phyloP scores from a whole-genome alignment of 92 coral and sea anemone species.

The Zoanthus sansibaricus region DNA sequence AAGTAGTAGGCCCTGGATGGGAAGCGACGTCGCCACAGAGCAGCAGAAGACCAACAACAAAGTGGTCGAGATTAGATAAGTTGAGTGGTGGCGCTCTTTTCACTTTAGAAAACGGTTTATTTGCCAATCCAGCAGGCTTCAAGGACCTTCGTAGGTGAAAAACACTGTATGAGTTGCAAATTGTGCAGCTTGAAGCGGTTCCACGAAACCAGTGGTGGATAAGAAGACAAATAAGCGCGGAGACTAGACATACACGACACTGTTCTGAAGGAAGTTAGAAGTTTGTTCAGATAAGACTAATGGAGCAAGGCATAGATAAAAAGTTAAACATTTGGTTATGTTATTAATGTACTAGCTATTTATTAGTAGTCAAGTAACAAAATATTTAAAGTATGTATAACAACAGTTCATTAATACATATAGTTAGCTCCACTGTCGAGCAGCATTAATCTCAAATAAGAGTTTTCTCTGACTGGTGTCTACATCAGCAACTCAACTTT shows the following conservation, averaged over 20 bases:
- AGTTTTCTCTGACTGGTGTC: too few relatives aligned
- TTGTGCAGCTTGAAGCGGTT: slow-evolving; percentile 13
- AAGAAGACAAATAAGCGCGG: slow-evolving; percentile 11
- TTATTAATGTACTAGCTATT: too few relatives aligned
- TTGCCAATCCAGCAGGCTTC: slow-evolving; percentile 16
- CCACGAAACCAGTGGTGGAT: slow-evolving; percentile 13
- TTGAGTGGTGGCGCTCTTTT: slow-evolving; percentile 15
- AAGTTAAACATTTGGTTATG: too few relatives aligned
- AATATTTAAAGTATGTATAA: too few relatives aligned
- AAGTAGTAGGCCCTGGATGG: slow-evolving; percentile 18
- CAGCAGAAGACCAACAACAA: slow-evolving; percentile 14
- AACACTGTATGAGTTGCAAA: background rate
- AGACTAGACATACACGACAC: slow-evolving; percentile 3
- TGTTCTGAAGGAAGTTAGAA: too few relatives aligned
- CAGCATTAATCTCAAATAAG: too few relatives aligned
- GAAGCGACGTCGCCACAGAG: slow-evolving; percentile 17
- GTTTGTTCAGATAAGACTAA: too few relatives aligned
- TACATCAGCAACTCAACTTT: too few relatives aligned
- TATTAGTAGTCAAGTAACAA: too few relatives aligned
- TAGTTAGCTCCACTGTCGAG: too few relatives aligned
- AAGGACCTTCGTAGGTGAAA: slow-evolving; percentile 14
- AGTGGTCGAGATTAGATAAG: slow-evolving; percentile 16
- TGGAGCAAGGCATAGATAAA: too few relatives aligned
- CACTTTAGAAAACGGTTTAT: slow-evolving; percentile 12
- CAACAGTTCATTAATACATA: too few relatives aligned